Evolutionary conservation across 35 echinoderm and acorn worm species (phyloP), one percentile per base, ranked within the genome.

Genomic region (Diadema setosum): DNA sequence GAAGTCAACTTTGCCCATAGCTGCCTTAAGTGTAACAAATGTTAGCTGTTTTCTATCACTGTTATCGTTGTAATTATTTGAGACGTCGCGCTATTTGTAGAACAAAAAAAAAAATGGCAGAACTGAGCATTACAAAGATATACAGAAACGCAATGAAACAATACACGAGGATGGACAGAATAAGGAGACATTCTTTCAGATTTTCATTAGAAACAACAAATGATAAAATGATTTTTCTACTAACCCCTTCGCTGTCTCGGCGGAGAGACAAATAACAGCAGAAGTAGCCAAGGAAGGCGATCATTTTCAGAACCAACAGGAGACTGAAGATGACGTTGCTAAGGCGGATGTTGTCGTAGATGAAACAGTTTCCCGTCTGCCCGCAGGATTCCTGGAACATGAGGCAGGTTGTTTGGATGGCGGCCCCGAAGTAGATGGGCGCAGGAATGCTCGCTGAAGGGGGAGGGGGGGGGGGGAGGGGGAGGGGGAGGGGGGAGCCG

Each of bases 331-430:
- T 1, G 23, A 76, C 70, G 0, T 9, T 21, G 27, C 85, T 41
- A 46, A 92, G 82, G 15, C 81, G 45, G 32, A 88, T 83, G 45
- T 86, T 92, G 57, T 96, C 85, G 45, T 96, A 96, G 1, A 96
- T 39, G 30, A 87, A 65, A 84, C 94, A 96, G 37, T 87, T 78
- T 5, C 94, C 94, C 14, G 84, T 88, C 27, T 91, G 37, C 14
- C 89, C 93, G 46, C 93, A 95, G 0, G 93, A 95, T 37, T 91
- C 76, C 50, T 91, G 89, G 15, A 87, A 88, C 7, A 96, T 46
- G 4, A 88, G 23, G 55, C 94, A 96, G 3, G 94, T 67, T 3
- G 39, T 76, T 14, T 96, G 74, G 27, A 96, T 85, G 3, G 81
- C 36, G 1, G 94, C 85, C 11, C 94, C 94, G 63, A 91, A 87